These are phyloP conservation scores for Rhamnusium bicolor DNA, from an alignment of 2,888 invertebrate species.

Conservation along the genomic window DNA sequence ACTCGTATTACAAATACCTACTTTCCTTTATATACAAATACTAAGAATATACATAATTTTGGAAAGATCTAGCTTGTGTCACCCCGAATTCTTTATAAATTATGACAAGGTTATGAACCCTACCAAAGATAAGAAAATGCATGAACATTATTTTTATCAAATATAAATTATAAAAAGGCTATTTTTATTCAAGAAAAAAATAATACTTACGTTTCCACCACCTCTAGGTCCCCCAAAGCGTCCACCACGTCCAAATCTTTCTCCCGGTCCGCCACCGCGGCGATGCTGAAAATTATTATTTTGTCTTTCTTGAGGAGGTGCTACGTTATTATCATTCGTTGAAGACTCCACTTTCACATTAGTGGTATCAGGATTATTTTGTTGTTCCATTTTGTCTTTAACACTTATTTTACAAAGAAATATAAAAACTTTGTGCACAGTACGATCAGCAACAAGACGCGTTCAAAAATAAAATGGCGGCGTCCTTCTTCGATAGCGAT, in stretches of 20 bases:
- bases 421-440: background rate
- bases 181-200: background rate
- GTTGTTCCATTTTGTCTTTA: constrained; percentile 33
- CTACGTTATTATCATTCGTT: constrained; percentile 34
- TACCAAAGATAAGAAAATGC: background rate
- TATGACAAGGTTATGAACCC: constrained; percentile 18
- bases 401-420: background rate
- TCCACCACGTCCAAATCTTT: constrained; percentile 51
- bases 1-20: background rate
- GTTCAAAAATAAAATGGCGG: background rate
- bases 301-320: constrained; percentile 17
- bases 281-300: constrained; percentile 33
- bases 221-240: constrained; percentile 48
- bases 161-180: background rate
- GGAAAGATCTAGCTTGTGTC: no score
- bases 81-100: no score
- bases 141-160: background rate
- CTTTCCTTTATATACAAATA: background rate
- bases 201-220: constrained; percentile 51
- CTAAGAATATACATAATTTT: no score
- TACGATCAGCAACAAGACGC: background rate
- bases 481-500: background rate
- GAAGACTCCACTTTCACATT: constrained; percentile 42
- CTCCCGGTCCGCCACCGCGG: constrained; percentile 42
- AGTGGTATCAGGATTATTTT: constrained; percentile 38